Evolutionary conservation across 2,113 vertebrate species (phyloP), one percentile per base, ranked within the genome.

Genomic region (Laterallus jamaicensis): DNA sequence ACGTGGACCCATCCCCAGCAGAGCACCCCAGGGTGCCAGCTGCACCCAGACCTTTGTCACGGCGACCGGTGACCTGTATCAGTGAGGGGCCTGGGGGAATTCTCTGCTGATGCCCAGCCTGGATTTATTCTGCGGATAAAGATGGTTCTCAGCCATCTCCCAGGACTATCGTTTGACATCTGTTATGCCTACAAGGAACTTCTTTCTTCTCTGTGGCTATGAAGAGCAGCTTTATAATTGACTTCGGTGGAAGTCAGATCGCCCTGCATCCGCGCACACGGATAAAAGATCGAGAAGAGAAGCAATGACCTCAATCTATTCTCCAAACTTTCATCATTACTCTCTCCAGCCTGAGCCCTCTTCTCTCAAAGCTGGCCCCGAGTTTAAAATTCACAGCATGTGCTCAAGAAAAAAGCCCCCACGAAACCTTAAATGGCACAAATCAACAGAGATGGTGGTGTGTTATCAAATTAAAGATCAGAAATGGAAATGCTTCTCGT

Each of bases 391-490:
- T 32, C 78, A 76, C 18, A 39, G 18, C 3, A n/a, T 74, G 91
- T 15, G 19, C 16, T 32, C 40, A 50, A 32, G 69, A 82, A 50
- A 7, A 42, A 93, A 60, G 44, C 44, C 44, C 3, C 10, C 22
- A 12, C 62, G 52, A 44, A 25, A 5, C 31, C 79, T 13, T 49
- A 93, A 68, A 31, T 17, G 40, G 84, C 47, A 66, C 73, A 87
- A 83, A 91, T 77, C 92, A 96, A 62, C 76, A 90, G 75, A 94
- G 15, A 82, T 16, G 0, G 6, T 3, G 55, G 21, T 49, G 39
- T 15, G 22, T 94, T 82, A 96, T 86, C 70, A 91, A 97, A 96
- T 95, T 93, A 97, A 83, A 95, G 74, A 88, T 94, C 78, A 87
- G 88, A 76, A 97, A 92, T 66, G 60, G 95, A 83, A 97, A 54